Evolutionary conservation across 2,113 vertebrate species (phyloP).

Genomic region (Centropus bengalensis): DNA sequence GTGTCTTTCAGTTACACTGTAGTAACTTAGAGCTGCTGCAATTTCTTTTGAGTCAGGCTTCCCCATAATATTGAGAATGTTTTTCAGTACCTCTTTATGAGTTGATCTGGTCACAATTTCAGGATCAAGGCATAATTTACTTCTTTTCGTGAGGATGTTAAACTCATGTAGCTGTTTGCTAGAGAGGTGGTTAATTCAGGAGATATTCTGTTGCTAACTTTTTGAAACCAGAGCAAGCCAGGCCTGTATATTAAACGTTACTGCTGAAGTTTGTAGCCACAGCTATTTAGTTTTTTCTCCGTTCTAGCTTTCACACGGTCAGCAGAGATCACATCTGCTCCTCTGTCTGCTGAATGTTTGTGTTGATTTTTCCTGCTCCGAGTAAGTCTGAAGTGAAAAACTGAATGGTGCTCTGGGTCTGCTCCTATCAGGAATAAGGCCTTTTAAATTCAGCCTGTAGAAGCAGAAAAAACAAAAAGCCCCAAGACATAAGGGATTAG

Average conservation of each 20-base stretch:
- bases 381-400: not conserved
- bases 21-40: conserved; percentile 13
- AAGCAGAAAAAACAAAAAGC: not conserved
- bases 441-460: not conserved
- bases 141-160: conserved; percentile 1
- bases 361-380: not conserved
- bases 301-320: not conserved
- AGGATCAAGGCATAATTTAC: conserved; percentile 25
- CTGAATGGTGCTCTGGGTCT: not conserved
- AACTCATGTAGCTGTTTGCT: not conserved
- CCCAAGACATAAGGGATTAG: not conserved
- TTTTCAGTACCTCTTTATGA: conserved; percentile 31
- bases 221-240: conserved; percentile 7
- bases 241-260: not conserved
- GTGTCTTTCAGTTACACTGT: not conserved
- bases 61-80: not conserved
- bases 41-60: not conserved
- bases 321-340: not conserved
- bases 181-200: not conserved
- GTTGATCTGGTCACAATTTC: conserved; percentile 23
- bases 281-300: conserved; percentile 18
- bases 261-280: not conserved
- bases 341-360: not conserved
- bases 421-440: not conserved
- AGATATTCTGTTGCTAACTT: not conserved